Base-by-base conservation (phyloP, 2,113 vertebrate species). In the Lynx canadensis region DNA sequence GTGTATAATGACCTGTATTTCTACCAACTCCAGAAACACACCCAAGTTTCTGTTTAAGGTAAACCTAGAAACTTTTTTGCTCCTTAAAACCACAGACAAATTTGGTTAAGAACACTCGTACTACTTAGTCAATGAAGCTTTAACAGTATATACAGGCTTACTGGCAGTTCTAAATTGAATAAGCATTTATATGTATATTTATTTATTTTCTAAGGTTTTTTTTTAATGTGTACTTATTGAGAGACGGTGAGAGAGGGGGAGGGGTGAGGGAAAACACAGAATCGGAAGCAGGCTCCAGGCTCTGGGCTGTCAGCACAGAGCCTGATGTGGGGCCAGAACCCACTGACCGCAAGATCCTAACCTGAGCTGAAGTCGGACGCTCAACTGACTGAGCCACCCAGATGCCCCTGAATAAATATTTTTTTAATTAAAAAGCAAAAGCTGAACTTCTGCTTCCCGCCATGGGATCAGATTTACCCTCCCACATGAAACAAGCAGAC, bases 1-100 rank as follows among this genome's bases (percentile, higher is more conserved):
- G 14, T 52, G 1, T 27, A 52, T 21, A n/a, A 11, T 36, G 50
- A 36, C 69, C 3, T 31, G 0, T 31, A 45, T 52, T 68, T 68
- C 55, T 65, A 69, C 14, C 15, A 50, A 52, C 23, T 48, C 65
- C 7, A 95, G 9, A 79, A 81, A 82, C 25, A 57, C 2, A 52
- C 7, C 27, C 21, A 74, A 73, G 1, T n/a, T 83, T 83, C 15
- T 63, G 13, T 19, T 84, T 93, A 76, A 80, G 86, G 65, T 91
- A 69, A 92, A 94, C n/a, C 73, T 36, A 85, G 19, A 94, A 79
- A 71, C 89, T 50, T 60, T 52, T 79, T 90, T 41, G 85, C 29
- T 79, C 63, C 25, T 85, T 84, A 60, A 50, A 78, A 60, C 5
- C 41, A 78, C 13, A 65, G 7, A 48, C 10, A 78, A 18, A 52